Percentiles rank a stretch among this genome's conserved stretches.
phyloP scores from a whole-genome alignment of 2,113 vertebrate genomes.

The Empidonax alnorum region DNA sequence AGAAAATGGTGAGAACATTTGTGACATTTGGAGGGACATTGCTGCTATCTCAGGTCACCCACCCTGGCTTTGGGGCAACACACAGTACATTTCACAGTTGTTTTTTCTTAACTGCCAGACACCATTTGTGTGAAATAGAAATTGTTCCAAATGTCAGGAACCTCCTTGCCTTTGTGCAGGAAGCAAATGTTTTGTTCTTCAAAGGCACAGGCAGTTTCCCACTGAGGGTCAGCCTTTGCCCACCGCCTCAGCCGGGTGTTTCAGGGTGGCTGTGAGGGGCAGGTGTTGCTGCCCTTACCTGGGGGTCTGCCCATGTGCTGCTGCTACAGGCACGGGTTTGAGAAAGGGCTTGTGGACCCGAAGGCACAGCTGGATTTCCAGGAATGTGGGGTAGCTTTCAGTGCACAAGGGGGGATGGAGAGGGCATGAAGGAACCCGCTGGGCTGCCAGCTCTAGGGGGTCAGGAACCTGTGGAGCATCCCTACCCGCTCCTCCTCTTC shows the following conservation, averaged over 20 bases:
- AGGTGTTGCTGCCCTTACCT: rapidly evolving
- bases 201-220: not conserved
- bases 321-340: rapidly evolving
- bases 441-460: rapidly evolving
- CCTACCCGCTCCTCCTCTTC: not conserved
- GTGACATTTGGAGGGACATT: not conserved
- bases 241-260: not conserved
- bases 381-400: not conserved
- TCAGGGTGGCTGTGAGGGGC: not conserved
- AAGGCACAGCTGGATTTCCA: not conserved
- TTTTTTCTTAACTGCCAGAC: not conserved
- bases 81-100: not conserved
- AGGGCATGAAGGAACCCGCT: rapidly evolving
- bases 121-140: not conserved
- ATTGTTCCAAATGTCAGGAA: not conserved
- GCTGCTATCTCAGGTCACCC: not conserved
- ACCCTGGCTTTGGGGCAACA: not conserved
- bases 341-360: rapidly evolving
- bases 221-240: rapidly evolving
- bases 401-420: not conserved
- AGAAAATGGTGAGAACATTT: not conserved
- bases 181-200: not conserved
- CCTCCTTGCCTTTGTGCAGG: not conserved
- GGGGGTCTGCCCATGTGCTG: not conserved
- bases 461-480: not conserved